Base-by-base conservation (phyloP, 2,113 vertebrate species). In the Pseudorhombus dupliciocellatus region DNA sequence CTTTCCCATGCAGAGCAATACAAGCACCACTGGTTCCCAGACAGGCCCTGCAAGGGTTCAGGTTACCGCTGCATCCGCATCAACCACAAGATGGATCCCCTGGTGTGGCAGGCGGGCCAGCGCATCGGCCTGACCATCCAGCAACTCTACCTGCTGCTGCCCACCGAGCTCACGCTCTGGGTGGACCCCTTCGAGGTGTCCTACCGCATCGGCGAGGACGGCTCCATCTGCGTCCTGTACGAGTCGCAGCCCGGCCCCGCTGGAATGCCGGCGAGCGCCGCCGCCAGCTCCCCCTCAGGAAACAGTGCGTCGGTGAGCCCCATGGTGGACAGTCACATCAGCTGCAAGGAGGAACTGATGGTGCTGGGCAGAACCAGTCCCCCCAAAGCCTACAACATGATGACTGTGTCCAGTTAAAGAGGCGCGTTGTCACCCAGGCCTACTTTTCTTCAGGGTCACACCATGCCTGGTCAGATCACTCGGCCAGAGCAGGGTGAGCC, bases 31-130 rank as follows among this genome's bases (percentile, higher is more conserved):
- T 99, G 98, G 98, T 99, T 99, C 92, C 97, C 97, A 82, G 98
- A 99, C 91, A 95, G 95, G 89, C 98, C 98, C 18, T 97, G 96
- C 93, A 99, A 96, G 91, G 98, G 97, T 78, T 99, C 98, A 24
- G 98, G 97, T 81, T 99, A 99, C 92, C 96, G 98, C 75, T 99
- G 98, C 91, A 99, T 99, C 90, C 96, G 98, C 74, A 99, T 99
- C 93, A 99, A 99, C 94, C 98, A 99, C 94, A 99, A 99, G 95
- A 99, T 99, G 98, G 98, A 99, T 94, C 98, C 98, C 51, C 92
- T 99, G 94, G 97, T 99, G 92, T 93, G 97, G 86, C 95, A 97
- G 93, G 98, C 98, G 4, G 98, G 96, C 55, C 96, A 96, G 89
- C 95, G 96, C 86, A 99, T 99, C 63, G 98, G 98, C 91, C 93